A percentile compares a stretch with the other conserved stretches of the same genome.
Conservation (phyloP, 2,113 vertebrate genomes). For the Motacilla tschutschensis region DNA sequence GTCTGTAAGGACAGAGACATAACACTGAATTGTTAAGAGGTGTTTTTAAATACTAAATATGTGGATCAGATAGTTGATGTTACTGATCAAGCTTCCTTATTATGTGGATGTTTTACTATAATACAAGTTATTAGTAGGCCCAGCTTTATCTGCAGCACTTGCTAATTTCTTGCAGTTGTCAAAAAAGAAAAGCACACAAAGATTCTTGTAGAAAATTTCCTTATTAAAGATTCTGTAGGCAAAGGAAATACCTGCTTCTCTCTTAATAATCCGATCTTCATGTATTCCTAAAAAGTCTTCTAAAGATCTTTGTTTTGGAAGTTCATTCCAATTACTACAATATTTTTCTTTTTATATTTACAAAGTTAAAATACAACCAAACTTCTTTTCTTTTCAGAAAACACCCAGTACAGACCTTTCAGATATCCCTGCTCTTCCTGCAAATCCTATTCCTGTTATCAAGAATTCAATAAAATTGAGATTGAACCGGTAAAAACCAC, state of each 20-base stretch:
- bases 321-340: background rate
- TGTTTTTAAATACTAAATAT: background rate
- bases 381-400: conserved; percentile 70
- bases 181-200: background rate
- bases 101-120: background rate
- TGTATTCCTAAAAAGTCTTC: background rate
- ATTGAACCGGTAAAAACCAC: conserved; percentile 77
- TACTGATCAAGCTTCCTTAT: background rate
- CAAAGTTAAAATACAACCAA: background rate
- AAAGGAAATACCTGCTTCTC: background rate
- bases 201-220: background rate
- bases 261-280: background rate
- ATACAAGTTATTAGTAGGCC: background rate
- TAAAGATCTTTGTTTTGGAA: background rate
- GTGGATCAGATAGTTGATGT: background rate
- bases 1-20: background rate
- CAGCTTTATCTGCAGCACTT: background rate
- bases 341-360: background rate
- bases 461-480: conserved; percentile 86
- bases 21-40: background rate
- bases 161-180: background rate
- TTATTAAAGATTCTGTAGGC: background rate
- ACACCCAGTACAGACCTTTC: conserved; percentile 73
- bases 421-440: conserved; percentile 72
- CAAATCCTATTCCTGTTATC: conserved; percentile 78